Conservation (phyloP, 2,113 vertebrate species). For the Myocastor coypus region DNA sequence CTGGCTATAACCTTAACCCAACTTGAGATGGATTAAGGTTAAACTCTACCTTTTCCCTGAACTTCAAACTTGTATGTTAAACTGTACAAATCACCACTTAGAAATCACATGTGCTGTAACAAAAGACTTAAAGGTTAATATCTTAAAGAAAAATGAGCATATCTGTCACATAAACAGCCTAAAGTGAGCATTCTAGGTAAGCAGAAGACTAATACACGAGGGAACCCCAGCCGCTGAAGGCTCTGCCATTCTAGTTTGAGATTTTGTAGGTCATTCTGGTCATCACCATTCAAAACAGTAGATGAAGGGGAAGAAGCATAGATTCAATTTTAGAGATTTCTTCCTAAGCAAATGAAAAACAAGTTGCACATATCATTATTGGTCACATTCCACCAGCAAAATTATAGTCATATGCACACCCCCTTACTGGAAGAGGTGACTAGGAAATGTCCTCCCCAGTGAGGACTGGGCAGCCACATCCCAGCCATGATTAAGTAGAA, state of each 20-base stretch:
- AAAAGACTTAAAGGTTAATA: slow-evolving; percentile 20
- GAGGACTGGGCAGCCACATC: not conserved
- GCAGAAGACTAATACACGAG: not conserved
- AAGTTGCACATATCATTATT: not conserved
- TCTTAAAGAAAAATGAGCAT: not conserved
- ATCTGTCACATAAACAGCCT: not conserved
- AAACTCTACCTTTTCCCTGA: not conserved
- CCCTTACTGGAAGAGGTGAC: not conserved
- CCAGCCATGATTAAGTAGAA: not conserved
- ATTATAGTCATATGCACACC: not conserved
- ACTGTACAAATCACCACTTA: not conserved
- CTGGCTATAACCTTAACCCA: not conserved
- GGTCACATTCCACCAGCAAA: not conserved
- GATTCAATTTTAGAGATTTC: not conserved
- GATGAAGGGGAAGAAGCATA: not conserved
- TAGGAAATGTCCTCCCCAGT: not conserved
- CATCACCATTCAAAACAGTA: not conserved
- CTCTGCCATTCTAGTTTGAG: not conserved
- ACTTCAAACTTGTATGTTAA: not conserved
- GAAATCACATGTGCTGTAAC: not conserved
- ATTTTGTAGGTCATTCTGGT: not conserved
- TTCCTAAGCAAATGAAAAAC: slow-evolving; percentile 23
- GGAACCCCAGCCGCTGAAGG: not conserved
- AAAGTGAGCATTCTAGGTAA: not conserved
- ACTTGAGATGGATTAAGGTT: not conserved